Conservation (phyloP, 1,140 invertebrate species). For the Danaus plexippus region DNA sequence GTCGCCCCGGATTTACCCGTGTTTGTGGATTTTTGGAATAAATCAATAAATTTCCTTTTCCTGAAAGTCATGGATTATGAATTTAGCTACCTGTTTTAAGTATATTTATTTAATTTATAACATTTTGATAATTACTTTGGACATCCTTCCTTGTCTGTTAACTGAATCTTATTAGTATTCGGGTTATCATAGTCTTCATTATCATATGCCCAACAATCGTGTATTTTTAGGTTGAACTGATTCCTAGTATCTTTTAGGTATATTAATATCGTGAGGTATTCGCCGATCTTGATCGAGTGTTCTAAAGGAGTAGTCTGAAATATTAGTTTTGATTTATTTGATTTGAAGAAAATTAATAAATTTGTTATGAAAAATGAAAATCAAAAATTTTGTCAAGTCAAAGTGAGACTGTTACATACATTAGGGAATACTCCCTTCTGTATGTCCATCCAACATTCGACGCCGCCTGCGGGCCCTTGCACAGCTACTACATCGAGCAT, state of each 20-base stretch:
- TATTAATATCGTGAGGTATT: conserved; percentile 78
- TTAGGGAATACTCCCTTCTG: conserved; percentile 79
- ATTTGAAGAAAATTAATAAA: too few species aligned
- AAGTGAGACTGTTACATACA: conserved; percentile 49
- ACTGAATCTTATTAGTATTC: conserved; percentile 75
- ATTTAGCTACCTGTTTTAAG: too few species aligned
- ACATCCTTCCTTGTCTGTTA: conserved; percentile 78
- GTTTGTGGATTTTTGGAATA: conserved; percentile 75
- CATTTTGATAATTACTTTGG: conserved; percentile 71
- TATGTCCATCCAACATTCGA: conserved; percentile 86
- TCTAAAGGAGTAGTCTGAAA: conserved; percentile 73
- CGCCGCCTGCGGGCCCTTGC: conserved; percentile 73
- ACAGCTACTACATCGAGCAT: conserved; percentile 80
- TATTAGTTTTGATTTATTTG: conserved; percentile 1
- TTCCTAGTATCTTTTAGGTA: conserved; percentile 78
- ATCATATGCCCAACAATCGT: conserved; percentile 83
- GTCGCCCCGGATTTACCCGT: conserved; percentile 74
- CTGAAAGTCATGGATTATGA: conserved; percentile 40
- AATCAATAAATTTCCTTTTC: conserved; percentile 78
- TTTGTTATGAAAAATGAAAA: too few species aligned
- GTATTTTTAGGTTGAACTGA: conserved; percentile 78
- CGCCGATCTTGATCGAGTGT: conserved; percentile 79
- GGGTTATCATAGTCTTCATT: conserved; percentile 75
- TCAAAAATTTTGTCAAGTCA: too few species aligned
- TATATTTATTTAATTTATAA: neutral